These are phyloP conservation scores for Leptinotarsa undecemlineata DNA, from an alignment of 1,140 invertebrate genomes.

Conservation along the genomic window DNA sequence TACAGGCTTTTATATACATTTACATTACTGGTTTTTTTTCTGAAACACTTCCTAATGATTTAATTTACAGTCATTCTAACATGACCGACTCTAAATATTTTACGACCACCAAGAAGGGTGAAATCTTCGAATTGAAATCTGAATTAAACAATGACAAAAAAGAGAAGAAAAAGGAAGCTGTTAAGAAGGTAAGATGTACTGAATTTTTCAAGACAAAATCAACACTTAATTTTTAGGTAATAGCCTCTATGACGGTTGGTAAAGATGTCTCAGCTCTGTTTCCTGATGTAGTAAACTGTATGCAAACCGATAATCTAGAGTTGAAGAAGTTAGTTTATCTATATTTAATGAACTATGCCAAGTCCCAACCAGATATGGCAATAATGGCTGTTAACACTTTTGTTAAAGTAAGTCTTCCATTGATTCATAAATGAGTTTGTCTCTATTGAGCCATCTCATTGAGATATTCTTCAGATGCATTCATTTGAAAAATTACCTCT, in stretches of 20 bases:
- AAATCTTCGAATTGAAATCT: slow-evolving; percentile 98
- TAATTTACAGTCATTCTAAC: slow-evolving; percentile 9
- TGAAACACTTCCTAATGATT: not conserved
- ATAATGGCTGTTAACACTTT: slow-evolving; percentile 99
- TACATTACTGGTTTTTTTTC: not conserved
- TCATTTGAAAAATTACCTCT: no score
- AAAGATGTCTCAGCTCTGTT: slow-evolving; percentile 95
- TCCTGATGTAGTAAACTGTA: slow-evolving; percentile 99
- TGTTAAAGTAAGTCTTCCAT: slow-evolving; percentile 80
- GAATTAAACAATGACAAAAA: slow-evolving; percentile 99
- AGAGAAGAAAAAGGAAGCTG: slow-evolving; percentile 99
- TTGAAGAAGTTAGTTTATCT: slow-evolving; percentile 99
- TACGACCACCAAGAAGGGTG: slow-evolving; percentile 99
- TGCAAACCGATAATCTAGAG: slow-evolving; percentile 99
- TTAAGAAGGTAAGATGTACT: slow-evolving; percentile 82
- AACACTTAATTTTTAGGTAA: slow-evolving; percentile 69
- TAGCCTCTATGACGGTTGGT: slow-evolving; percentile 99
- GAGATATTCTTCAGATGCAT: slow-evolving; percentile 53
- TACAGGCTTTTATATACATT: not conserved
- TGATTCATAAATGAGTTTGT: no score
- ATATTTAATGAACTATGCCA: slow-evolving; percentile 99
- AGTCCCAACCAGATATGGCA: slow-evolving; percentile 99
- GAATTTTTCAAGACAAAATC: not conserved
- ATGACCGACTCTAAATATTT: slow-evolving; percentile 99
- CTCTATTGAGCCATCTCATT: slow-evolving; percentile 56